Base-by-base conservation (phyloP, 2,888 invertebrate species). In the Phymatocera aterrima region DNA sequence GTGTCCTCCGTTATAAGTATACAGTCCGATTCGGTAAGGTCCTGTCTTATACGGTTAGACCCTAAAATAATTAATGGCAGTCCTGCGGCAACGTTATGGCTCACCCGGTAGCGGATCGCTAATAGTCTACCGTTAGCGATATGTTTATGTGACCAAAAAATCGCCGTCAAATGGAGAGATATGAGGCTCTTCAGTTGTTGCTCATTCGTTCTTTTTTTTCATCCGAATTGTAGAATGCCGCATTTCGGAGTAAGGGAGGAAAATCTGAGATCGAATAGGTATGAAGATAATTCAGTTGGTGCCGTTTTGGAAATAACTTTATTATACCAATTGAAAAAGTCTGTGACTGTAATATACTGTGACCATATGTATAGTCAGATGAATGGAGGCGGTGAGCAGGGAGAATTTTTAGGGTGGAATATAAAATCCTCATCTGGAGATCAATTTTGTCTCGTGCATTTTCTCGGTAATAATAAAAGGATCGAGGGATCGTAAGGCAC, bases 1-100 rank as follows among this genome's bases (percentile, higher is more conserved):
- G 90, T 90, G 90, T 89, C 86, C 85, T 57, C 54, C 57, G 72
- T 24, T 68, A 12, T n/a, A n/a, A n/a, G n/a, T n/a, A 31, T 72
- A 54, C 51, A 57, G 24, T 57, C 37, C 75, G 43, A 31, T 75
- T 75, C 21, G 48, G 72, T 28, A 48, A 48, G 72, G 72, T 72
- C 34, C 57, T 75, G 75, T 75, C 54, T 34, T 21, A 57, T 40
- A 60, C 57, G 57, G 75, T 75, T 40, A 75, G 43, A 40, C 75
- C 75, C 57, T 40, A 18, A 75, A 85, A 87, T 87, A 86, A 88
- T 87, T 87, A 85, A 85, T 84, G 85, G 82, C 80, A 83, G 79
- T 79, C 82, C 77, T 82, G 82, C 79, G 81, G 81, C 80, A 64
- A 78, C 79, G 79, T 79, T 72, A 75, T 51, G 72, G 57, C 40